A percentile compares a stretch with the other conserved stretches of the same genome.
These are phyloP conservation scores for Cyaniris semiargus DNA, from an alignment of 2,888 invertebrate genomes.

Conservation along the genomic window DNA sequence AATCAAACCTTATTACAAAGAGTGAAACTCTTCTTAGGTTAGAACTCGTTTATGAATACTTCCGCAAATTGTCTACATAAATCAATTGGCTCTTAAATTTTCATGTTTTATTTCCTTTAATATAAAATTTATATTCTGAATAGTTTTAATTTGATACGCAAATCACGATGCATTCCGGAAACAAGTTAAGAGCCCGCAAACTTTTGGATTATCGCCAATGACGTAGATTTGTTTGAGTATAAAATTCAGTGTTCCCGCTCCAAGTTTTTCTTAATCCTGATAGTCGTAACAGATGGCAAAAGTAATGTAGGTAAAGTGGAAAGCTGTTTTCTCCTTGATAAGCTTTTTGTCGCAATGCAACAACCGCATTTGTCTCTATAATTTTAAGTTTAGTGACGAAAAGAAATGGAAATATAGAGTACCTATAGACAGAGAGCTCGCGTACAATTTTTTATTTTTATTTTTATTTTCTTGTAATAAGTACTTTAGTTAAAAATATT, in stretches of 20 bases:
- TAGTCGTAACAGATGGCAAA: slow-evolving; percentile 32
- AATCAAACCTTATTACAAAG: background rate
- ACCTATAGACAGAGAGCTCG: background rate
- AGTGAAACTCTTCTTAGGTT: no score
- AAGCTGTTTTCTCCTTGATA: slow-evolving; percentile 11
- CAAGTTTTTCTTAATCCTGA: slow-evolving; percentile 38
- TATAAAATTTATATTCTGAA: background rate
- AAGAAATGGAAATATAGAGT: background rate
- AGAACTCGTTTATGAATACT: no score
- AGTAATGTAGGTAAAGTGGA: slow-evolving; percentile 32
- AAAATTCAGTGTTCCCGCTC: slow-evolving; percentile 58
- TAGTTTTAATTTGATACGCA: slow-evolving; percentile 37
- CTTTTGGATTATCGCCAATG: slow-evolving; percentile 68
- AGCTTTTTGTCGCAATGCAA: slow-evolving; percentile 25
- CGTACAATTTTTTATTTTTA: background rate
- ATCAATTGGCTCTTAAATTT: no score
- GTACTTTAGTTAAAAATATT: no score
- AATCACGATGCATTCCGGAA: slow-evolving; percentile 49
- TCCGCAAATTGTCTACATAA: no score
- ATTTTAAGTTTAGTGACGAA: background rate
- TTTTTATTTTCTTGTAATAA: no score
- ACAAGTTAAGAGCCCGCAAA: slow-evolving; percentile 56
- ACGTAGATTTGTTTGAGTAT: slow-evolving; percentile 64
- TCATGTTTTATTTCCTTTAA: background rate
- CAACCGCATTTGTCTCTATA: background rate